Evolutionary conservation across 2,888 invertebrate genomes (phyloP), one percentile per base, ranked within the genome.

Genomic region (Coremacera marginata): DNA sequence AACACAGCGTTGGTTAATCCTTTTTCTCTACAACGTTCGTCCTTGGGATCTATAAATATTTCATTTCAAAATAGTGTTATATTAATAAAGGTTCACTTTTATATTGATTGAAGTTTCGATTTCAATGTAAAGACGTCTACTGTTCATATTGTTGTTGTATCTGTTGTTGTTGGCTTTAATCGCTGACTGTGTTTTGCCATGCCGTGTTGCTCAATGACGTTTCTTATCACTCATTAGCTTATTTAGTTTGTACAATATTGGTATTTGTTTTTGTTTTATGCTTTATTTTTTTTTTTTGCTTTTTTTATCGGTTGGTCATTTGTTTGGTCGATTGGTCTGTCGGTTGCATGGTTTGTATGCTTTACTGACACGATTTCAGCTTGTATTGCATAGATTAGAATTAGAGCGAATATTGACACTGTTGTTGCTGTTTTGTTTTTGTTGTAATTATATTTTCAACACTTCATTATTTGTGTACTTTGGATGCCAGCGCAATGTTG

Each of bases 191-290:
- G 71, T 77, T 81, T 84, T 82, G 83, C 83, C 82, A 80, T 77
- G 83, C 83, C 82, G 80, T 77, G 76, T 79, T 83, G 84, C 83
- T 84, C 83, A n/a, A 22, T 44, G 34, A 22, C 60, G 11, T 73
- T 19, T 65, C 49, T 68, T 55, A 67, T 27, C 14, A 57, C n/a
- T 57, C 60, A n/a, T 22, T 19, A n/a, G 57, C 34, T 68, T 34
- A 27, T 14, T 25, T 52, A 34, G 27, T 9, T 44, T 72, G 72
- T 84, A 82, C 81, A 78, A 52, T 78, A 77, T 55, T 77, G 25
- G 57, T 60, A 19, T 19, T 60, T 57, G 9, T 19, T 57, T 57
- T 57, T 16, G 57, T 2, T 7, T 57, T 57, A 25, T 25, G n/a
- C n/a, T 60, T 3, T 62, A 14, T 31, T 62, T 62, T 25, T 27